Conservation (phyloP, 2,113 vertebrate genomes). For the Scalopus aquaticus region DNA sequence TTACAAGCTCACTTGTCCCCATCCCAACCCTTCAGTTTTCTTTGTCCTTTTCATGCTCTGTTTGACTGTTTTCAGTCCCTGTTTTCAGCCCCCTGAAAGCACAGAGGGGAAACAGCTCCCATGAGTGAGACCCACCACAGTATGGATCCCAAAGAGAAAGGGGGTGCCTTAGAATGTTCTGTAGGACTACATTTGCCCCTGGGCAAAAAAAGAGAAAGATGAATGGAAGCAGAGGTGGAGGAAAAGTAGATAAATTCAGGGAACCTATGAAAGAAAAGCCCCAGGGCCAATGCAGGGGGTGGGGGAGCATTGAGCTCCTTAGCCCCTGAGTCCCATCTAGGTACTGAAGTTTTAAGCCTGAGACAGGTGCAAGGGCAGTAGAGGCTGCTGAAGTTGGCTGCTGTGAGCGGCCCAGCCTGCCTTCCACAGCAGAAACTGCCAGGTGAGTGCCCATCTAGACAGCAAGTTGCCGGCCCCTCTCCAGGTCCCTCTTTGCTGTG, state of each 20-base stretch:
- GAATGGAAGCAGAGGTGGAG: not conserved
- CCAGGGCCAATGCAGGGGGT: not conserved
- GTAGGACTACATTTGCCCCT: not conserved
- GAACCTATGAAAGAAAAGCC: not conserved
- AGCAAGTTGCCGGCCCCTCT: not conserved
- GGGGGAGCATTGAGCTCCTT: not conserved
- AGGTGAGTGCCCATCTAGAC: not conserved
- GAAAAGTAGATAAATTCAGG: not conserved
- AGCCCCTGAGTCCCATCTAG: not conserved
- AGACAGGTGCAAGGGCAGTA: not conserved
- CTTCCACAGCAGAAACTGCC: not conserved
- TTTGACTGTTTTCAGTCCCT: not conserved
- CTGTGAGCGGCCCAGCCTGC: rapidly evolving
- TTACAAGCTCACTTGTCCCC: not conserved
- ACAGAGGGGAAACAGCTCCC: not conserved
- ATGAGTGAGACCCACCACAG: not conserved
- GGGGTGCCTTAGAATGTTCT: not conserved
- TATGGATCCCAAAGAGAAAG: not conserved
- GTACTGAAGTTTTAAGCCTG: not conserved
- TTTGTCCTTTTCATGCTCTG: not conserved
- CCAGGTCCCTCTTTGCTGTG: not conserved
- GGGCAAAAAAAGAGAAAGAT: not conserved
- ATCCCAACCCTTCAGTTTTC: not conserved
- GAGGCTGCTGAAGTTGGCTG: not conserved
- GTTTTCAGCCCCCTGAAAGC: not conserved